These are phyloP conservation scores for Gallinago nigripennis DNA, from an alignment of 2,797 vertebrate genomes.

Conservation along the genomic window DNA sequence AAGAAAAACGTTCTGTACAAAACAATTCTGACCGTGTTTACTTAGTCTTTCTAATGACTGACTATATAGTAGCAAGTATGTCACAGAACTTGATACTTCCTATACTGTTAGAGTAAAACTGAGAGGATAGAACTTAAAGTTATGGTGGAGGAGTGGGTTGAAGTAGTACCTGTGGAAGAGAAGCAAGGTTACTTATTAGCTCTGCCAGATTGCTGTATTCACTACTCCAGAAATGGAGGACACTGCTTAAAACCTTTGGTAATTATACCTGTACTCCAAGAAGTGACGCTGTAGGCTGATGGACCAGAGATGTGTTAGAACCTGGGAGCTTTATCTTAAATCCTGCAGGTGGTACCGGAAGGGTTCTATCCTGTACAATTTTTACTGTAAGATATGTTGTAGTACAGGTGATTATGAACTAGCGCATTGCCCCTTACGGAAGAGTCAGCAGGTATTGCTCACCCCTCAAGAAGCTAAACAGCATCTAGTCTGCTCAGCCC, in stretches of 20 bases:
- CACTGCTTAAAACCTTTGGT: neutral
- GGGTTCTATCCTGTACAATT: neutral
- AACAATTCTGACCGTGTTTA: rapidly evolving
- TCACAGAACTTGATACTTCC: neutral
- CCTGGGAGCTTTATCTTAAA: neutral
- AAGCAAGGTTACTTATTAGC: neutral
- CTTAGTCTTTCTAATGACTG: neutral
- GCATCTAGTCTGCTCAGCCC: neutral
- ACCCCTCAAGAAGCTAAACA: neutral
- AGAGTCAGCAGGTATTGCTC: neutral
- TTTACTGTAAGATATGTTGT: neutral
- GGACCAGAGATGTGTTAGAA: neutral
- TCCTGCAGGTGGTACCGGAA: neutral
- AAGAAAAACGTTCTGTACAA: neutral
- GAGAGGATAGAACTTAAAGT: neutral
- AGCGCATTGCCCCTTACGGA: neutral
- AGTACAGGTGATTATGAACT: neutral
- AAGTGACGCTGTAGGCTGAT: neutral
- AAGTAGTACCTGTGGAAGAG: neutral
- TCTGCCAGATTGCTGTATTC: neutral
- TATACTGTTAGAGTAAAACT: neutral
- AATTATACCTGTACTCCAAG: neutral
- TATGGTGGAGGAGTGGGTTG: neutral
- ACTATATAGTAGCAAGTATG: neutral
- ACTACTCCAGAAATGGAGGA: neutral